Conservation (phyloP, 2,113 vertebrate genomes). For the Shinisaurus crocodilurus region DNA sequence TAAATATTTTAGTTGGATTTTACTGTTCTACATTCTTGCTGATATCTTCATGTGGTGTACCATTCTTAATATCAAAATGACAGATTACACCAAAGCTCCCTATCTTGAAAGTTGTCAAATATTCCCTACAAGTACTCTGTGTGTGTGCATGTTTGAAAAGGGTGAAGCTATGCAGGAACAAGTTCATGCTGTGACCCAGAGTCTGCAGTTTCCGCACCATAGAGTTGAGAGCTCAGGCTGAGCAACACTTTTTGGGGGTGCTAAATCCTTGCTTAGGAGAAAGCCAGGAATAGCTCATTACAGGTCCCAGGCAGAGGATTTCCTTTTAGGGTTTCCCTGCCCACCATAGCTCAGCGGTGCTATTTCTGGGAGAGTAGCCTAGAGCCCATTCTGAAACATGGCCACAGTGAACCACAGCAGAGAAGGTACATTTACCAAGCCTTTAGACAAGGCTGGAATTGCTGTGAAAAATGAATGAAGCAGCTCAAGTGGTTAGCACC, state of each 20-base stretch:
- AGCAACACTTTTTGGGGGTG: slow-evolving; percentile 52
- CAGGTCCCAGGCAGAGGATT: slow-evolving; percentile 71
- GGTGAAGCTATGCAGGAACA: background rate
- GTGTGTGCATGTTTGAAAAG: background rate
- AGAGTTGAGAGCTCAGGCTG: slow-evolving; percentile 6
- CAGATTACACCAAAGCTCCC: background rate
- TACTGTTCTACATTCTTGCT: background rate
- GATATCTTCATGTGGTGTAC: background rate
- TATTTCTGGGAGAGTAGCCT: slow-evolving; percentile 73
- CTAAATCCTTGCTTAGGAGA: slow-evolving; percentile 60
- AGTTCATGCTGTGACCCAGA: background rate
- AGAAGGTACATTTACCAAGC: background rate
- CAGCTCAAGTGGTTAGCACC: background rate
- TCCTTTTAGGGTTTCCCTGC: slow-evolving; percentile 85
- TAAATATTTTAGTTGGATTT: background rate
- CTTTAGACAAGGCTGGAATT: background rate
- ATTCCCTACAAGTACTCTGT: too few relatives aligned
- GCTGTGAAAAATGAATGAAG: background rate
- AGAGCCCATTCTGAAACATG: slow-evolving; percentile 27
- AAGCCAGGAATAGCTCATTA: slow-evolving; percentile 81
- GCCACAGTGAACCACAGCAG: slow-evolving; percentile 39
- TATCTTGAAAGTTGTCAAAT: background rate
- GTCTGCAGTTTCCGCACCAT: background rate
- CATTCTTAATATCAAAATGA: background rate
- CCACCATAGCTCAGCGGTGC: slow-evolving; percentile 33